Base-by-base conservation (phyloP, 1,140 invertebrate species). In the Planococcus citri region DNA sequence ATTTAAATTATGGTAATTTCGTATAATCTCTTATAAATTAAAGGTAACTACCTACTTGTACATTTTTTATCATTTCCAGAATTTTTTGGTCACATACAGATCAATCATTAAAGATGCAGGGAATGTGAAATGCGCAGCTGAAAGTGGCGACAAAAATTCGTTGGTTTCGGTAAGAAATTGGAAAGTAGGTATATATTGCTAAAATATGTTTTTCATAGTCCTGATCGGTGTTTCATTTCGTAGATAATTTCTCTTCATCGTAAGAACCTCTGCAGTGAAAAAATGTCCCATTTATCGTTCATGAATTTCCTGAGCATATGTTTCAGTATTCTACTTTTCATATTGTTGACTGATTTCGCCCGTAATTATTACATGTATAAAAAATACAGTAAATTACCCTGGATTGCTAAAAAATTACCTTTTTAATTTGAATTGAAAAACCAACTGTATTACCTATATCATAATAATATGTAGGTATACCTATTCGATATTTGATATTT, bases 341-440 rank as follows among this genome's bases (percentile, higher is more conserved):
- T 88, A 0, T 82, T 91, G 24, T 75, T 92, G 60, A 83, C 83
- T 3, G 89, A 90, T 77, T 83, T 92, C 68, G 77, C 84, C 0
- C 92, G 90, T 73, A 90, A 92, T 77, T 92, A 91, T 78, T 89
- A 88, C 79, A 81, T 80, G 67, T 92, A 89, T 76, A 90, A 88
- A 75, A 86, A 83, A 71, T 88, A 87, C 10, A 89, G 90, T 10
- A 82, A 84, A 74, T 77, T 93, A 68, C 90, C 90, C 8, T 91
- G 90, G 89, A 86, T 93, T 51, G 85, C 87, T 10, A 80, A 83
- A 64, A 88, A 87, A 78, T 82, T 90, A 75, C 87, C 86, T 41
- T 86, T 78, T 78, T 24, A 38, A 72, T 64, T 9, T 33, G 29
- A 33, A 33, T 6, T 33, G 3, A n/a, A n/a, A n/a, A n/a, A n/a